Conservation (phyloP, 2,113 vertebrate species). For the Baryphthengus martii region DNA sequence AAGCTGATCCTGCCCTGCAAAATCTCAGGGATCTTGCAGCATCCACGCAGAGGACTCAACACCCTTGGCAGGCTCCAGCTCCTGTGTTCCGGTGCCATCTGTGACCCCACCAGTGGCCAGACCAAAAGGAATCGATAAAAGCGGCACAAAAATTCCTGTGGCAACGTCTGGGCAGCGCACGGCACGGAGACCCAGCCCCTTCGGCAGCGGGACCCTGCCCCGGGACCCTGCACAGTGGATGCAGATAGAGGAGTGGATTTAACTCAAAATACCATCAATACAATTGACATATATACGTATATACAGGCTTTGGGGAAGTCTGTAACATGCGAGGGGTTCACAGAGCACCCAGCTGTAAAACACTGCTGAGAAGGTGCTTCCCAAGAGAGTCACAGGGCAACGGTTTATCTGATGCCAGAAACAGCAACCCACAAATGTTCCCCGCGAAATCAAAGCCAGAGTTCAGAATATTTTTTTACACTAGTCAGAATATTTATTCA, state of each 20-base stretch:
- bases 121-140: not conserved
- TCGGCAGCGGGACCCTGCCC: not conserved
- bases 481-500: not conserved
- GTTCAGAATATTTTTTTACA: not conserved
- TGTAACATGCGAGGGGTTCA: not conserved
- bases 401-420: not conserved
- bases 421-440: not conserved
- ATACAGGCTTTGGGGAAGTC: not conserved
- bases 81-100: not conserved
- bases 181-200: not conserved
- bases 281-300: not conserved
- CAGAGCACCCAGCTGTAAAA: not conserved
- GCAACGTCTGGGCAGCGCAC: not conserved
- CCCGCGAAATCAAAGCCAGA: not conserved
- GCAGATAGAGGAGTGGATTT: not conserved
- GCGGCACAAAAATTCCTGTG: not conserved
- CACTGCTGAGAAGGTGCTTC: not conserved
- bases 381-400: not conserved
- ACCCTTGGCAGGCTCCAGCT: not conserved
- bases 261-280: not conserved
- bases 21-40: not conserved
- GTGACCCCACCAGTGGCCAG: not conserved
- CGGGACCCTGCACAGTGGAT: not conserved
- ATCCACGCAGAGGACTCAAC: not conserved
- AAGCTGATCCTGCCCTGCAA: not conserved